A percentile compares a stretch with the other conserved stretches of the same genome.
phyloP scores from a whole-genome alignment of 2,113 vertebrate species.

The Seriola aureovittata region DNA sequence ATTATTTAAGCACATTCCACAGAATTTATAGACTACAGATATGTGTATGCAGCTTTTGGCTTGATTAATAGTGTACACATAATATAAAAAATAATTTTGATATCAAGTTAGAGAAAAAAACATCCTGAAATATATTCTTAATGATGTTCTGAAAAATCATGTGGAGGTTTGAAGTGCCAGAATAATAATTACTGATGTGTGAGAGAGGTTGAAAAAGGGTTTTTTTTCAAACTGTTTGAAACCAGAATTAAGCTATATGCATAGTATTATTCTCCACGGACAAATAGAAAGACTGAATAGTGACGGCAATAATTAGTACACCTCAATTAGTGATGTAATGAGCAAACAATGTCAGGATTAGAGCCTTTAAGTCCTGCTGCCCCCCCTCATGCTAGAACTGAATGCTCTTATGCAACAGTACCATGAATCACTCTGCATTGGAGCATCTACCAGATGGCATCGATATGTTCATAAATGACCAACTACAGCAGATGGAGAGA shows the following conservation, averaged over 20 bases:
- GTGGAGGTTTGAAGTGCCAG: conserved; percentile 1
- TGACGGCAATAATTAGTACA: conserved; percentile 9
- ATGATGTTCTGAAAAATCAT: background rate
- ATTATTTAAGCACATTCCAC: background rate
- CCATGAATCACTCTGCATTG: conserved; percentile 50
- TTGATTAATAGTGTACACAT: conserved; percentile 4
- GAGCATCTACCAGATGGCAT: conserved; percentile 72
- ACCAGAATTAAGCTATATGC: background rate
- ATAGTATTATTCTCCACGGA: background rate
- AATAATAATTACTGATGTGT: background rate
- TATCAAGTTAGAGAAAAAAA: background rate
- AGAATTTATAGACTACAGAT: background rate
- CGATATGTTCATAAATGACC: conserved; percentile 68
- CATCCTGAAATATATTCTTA: background rate
- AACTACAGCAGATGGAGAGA: conserved; percentile 61
- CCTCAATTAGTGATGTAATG: conserved; percentile 17
- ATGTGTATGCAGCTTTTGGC: background rate
- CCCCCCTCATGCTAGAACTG: conserved; percentile 15
- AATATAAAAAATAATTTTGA: background rate
- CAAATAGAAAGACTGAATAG: background rate
- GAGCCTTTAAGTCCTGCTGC: conserved; percentile 31
- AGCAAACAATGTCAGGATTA: conserved; percentile 55
- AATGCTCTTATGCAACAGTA: conserved; percentile 37
- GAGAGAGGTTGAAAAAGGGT: background rate
- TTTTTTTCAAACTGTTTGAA: background rate